These are phyloP conservation scores for Spodoptera litura DNA, from an alignment of 1,140 invertebrate genomes.

Conservation along the genomic window DNA sequence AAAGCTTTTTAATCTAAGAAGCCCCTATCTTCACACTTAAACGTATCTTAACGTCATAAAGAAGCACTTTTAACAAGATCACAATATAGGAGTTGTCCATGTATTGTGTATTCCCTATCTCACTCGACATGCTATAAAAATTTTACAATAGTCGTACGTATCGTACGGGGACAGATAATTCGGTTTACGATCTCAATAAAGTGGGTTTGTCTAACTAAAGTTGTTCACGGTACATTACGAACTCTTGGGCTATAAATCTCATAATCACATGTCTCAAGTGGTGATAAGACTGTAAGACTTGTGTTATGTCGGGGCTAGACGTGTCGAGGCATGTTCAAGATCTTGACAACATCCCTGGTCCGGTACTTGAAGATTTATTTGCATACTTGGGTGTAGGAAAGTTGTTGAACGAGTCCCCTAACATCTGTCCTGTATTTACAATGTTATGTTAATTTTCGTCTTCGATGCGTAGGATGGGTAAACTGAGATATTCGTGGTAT, in stretches of 20 bases:
- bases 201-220: conserved; percentile 7
- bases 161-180: conserved; percentile 32
- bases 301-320: conserved; percentile 5
- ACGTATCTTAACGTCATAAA: conserved; percentile 2
- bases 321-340: conserved; percentile 12
- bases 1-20: too few relatives aligned
- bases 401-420: neutral
- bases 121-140: conserved; percentile 10
- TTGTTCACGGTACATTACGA: conserved; percentile 29
- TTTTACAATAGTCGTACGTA: conserved; percentile 18
- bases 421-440: too few relatives aligned
- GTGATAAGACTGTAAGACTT: conserved; percentile 35
- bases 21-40: too few relatives aligned
- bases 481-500: too few relatives aligned
- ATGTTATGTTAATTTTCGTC: too few relatives aligned
- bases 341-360: neutral
- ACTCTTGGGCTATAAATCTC: conserved; percentile 31
- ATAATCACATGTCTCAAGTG: conserved; percentile 42
- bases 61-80: neutral
- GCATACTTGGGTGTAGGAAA: conserved; percentile 25
- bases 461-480: too few relatives aligned
- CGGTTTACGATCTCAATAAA: conserved; percentile 36
- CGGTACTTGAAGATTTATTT: neutral
- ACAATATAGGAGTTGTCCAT: too few relatives aligned
- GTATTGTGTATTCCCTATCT: neutral